A percentile compares a stretch with the other conserved stretches of the same genome.
phyloP scores from a whole-genome alignment of 2,888 invertebrate species.

The Criorhina ranunculi region DNA sequence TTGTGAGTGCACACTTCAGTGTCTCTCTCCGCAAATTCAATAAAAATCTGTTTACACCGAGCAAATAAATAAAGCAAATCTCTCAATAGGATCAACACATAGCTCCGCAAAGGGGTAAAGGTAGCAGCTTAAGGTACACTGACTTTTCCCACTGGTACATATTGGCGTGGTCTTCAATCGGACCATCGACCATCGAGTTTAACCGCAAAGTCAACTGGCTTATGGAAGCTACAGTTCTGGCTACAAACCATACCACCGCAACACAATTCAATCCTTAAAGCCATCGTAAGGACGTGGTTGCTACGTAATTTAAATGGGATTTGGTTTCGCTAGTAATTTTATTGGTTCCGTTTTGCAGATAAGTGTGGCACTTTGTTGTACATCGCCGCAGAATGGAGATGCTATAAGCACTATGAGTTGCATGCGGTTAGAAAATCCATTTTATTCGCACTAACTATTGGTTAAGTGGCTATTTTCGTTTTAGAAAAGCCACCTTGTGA shows the following conservation, averaged over 20 bases:
- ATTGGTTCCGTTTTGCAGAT: slow-evolving; percentile 33
- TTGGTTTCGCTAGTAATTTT: slow-evolving; percentile 39
- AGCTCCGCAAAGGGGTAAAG: not conserved
- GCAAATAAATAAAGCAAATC: slow-evolving; percentile 28
- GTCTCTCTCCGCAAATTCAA: slow-evolving; percentile 10
- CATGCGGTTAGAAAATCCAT: slow-evolving; percentile 29
- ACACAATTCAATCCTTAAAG: slow-evolving; percentile 9
- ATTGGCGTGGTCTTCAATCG: not conserved
- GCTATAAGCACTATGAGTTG: not conserved
- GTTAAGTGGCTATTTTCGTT: slow-evolving; percentile 52
- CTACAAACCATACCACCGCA: not conserved
- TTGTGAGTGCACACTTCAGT: not conserved
- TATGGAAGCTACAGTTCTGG: not conserved
- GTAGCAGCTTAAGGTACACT: not conserved
- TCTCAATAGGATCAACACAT: slow-evolving; percentile 18
- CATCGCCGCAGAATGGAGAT: not conserved
- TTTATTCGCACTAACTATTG: slow-evolving; percentile 46
- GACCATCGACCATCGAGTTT: slow-evolving; percentile 14
- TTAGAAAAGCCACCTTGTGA: not conserved
- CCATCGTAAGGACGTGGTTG: slow-evolving; percentile 29
- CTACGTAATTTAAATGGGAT: slow-evolving; percentile 56
- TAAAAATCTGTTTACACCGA: slow-evolving; percentile 21
- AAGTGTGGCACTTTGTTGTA: slow-evolving; percentile 24
- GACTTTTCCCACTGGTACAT: not conserved
- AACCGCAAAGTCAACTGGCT: slow-evolving; percentile 26